phyloP scores from a whole-genome alignment of 2,797 vertebrate genomes.

The Heliangelus exortis region DNA sequence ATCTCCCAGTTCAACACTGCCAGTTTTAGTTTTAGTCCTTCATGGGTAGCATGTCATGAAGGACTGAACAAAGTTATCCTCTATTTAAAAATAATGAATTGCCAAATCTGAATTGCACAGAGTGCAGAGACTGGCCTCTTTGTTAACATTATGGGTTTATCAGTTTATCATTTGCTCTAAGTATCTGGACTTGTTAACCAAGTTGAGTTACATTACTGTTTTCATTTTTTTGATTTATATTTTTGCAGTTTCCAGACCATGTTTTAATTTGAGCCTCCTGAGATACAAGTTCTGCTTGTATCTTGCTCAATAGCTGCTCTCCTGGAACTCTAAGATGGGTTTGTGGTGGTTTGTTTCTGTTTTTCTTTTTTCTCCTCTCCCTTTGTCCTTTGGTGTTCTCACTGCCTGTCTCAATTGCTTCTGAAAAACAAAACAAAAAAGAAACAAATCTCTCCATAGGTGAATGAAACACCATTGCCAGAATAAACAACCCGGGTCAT shows the following conservation, averaged over 20 bases:
- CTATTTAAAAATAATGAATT: neutral
- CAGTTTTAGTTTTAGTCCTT: neutral
- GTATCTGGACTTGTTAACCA: constrained; percentile 23
- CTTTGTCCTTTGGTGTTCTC: neutral
- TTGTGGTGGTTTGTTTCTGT: neutral
- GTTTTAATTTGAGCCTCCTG: constrained; percentile 35
- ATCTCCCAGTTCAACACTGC: neutral
- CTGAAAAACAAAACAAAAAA: neutral
- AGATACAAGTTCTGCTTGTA: neutral
- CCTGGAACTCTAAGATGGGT: neutral
- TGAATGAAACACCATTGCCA: neutral
- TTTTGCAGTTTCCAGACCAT: constrained; percentile 30
- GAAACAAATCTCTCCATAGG: rapidly evolving
- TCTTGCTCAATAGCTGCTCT: neutral
- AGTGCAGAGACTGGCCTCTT: neutral
- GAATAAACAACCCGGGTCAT: neutral
- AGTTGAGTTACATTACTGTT: constrained; percentile 32
- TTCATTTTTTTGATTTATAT: constrained; percentile 20
- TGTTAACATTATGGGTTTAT: neutral
- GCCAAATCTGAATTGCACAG: neutral
- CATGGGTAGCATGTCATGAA: neutral
- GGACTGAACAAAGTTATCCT: neutral
- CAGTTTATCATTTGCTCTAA: neutral
- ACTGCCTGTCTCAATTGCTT: neutral
- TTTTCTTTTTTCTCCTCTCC: rapidly evolving